A percentile compares a stretch with the other conserved stretches of the same genome.
These are phyloP conservation scores for Tetropium fuscum DNA, from an alignment of 2,888 invertebrate genomes.

Conservation along the genomic window DNA sequence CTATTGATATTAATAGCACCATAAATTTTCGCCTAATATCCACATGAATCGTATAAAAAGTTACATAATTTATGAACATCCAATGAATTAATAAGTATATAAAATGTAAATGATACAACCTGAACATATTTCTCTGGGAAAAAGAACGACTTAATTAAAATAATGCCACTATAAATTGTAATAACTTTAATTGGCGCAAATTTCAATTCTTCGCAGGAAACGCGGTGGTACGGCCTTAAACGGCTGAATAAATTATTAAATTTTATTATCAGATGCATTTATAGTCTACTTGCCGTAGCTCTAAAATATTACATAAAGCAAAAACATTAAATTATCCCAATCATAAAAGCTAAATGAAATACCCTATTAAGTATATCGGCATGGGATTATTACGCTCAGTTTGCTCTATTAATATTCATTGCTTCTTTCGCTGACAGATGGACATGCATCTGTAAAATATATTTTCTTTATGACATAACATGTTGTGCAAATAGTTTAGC, in stretches of 20 bases:
- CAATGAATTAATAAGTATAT: neutral
- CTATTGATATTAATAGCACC: no score
- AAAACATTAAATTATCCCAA: conserved; percentile 22
- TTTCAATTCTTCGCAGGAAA: conserved; percentile 21
- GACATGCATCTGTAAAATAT: neutral
- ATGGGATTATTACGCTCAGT: conserved; percentile 3
- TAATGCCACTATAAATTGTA: neutral
- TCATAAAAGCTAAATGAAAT: conserved; percentile 24
- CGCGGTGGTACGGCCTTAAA: conserved; percentile 16
- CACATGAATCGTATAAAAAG: no score
- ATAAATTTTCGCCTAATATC: no score
- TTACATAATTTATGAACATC: no score
- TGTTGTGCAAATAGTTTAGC: no score
- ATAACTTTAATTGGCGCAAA: conserved; percentile 19
- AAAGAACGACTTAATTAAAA: conserved; percentile 9
- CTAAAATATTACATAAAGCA: conserved; percentile 23
- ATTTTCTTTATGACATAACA: neutral
- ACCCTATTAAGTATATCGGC: conserved; percentile 22
- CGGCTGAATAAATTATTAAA: conserved; percentile 24
- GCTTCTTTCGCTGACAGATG: conserved; percentile 11
- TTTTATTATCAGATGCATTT: conserved; percentile 27
- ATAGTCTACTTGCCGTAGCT: conserved; percentile 13
- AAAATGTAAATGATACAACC: neutral
- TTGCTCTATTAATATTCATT: conserved; percentile 13
- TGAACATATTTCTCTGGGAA: neutral